phyloP scores from a whole-genome alignment of 2,113 vertebrate genomes.

The Emydura subglobosa region DNA sequence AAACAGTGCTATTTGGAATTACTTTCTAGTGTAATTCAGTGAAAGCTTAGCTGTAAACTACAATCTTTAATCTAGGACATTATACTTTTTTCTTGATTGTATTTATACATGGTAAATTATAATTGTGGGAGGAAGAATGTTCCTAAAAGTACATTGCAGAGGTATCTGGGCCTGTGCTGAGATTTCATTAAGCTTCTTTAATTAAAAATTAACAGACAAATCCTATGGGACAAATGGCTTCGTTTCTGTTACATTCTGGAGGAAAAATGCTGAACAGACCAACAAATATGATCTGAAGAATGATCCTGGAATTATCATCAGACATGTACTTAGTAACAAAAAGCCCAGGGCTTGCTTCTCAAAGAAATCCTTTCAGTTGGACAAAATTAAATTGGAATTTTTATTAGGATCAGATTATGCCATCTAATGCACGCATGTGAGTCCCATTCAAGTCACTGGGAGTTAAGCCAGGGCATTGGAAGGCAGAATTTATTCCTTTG shows the following conservation, averaged over 20 bases:
- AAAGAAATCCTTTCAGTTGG: not conserved
- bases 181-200: not conserved
- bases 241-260: not conserved
- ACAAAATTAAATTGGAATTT: not conserved
- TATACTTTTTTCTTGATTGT: not conserved
- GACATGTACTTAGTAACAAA: not conserved
- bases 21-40: not conserved
- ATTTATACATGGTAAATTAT: not conserved
- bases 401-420: not conserved
- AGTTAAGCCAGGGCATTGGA: not conserved
- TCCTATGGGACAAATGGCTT: not conserved
- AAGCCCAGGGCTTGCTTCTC: not conserved
- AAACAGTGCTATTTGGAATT: not conserved
- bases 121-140: not conserved
- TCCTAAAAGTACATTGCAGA: not conserved
- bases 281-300: not conserved
- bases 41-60: not conserved
- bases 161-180: not conserved
- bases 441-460: not conserved
- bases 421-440: not conserved
- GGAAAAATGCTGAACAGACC: not conserved
- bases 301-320: not conserved
- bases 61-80: not conserved
- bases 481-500: not conserved
- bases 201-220: not conserved